Conservation (phyloP, 2,888 invertebrate genomes). For the Fragum sueziense region DNA sequence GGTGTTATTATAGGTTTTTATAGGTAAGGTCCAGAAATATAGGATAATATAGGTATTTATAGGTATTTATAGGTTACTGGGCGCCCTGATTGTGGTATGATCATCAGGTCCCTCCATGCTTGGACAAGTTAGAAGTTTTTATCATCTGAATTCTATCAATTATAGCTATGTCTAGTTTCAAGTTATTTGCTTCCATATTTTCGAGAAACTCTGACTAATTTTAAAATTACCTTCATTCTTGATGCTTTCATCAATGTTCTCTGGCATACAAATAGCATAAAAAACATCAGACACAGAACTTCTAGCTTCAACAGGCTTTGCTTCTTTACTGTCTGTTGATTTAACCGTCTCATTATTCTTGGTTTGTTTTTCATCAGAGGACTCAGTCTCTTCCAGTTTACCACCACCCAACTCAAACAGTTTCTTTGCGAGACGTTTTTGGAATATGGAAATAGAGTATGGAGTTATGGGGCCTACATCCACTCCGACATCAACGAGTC, state of each 20-base stretch:
- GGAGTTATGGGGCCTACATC: slow-evolving; percentile 70
- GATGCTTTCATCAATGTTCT: slow-evolving; percentile 26
- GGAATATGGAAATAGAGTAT: slow-evolving; percentile 63
- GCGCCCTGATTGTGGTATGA: too few species aligned
- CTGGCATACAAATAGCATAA: slow-evolving; percentile 50
- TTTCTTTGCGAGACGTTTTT: slow-evolving; percentile 65
- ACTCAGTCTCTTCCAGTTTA: slow-evolving; percentile 14
- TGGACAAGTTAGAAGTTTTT: too few species aligned
- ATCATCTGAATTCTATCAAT: too few species aligned
- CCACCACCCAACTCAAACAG: slow-evolving; percentile 53
- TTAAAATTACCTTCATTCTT: slow-evolving; percentile 35
- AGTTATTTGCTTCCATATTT: too few species aligned
- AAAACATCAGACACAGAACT: slow-evolving; percentile 36
- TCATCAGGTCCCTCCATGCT: too few species aligned
- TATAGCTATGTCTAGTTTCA: too few species aligned
- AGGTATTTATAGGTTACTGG: too few species aligned
- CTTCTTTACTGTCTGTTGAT: not conserved
- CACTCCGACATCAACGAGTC: slow-evolving; percentile 64
- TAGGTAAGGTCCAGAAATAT: too few species aligned
- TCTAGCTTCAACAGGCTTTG: not conserved
- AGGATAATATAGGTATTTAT: too few species aligned
- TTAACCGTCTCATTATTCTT: not conserved
- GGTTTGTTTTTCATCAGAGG: slow-evolving; percentile 10
- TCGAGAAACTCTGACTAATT: too few species aligned
- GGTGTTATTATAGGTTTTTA: too few species aligned